phyloP scores from a whole-genome alignment of 2,888 invertebrate genomes.

The Acrocyrtus sp. region DNA sequence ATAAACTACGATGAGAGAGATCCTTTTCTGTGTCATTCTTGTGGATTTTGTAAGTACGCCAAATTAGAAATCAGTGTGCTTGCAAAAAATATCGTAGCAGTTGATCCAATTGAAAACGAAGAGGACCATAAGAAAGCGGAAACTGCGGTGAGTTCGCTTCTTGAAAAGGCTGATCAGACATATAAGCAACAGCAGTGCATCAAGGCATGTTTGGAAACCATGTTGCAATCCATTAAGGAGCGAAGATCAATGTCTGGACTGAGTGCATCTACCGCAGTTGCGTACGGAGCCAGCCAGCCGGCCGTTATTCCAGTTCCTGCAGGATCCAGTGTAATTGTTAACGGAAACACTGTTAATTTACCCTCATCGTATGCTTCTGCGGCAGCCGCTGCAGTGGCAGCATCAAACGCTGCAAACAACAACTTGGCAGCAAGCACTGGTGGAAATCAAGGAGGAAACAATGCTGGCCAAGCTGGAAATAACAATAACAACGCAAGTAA shows the following conservation, averaged over 20 bases:
- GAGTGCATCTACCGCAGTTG: slow-evolving; percentile 23
- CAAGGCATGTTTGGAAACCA: slow-evolving; percentile 82
- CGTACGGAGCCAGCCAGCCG: slow-evolving; percentile 29
- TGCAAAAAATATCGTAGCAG: slow-evolving; percentile 73
- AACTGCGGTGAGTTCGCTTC: slow-evolving; percentile 85
- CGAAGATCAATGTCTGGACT: slow-evolving; percentile 62
- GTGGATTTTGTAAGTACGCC: slow-evolving; percentile 99
- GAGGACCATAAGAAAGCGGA: slow-evolving; percentile 97
- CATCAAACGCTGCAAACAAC: slow-evolving; percentile 59
- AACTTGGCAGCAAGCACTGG: slow-evolving; percentile 40
- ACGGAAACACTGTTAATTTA: slow-evolving; percentile 33
- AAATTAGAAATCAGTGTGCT: slow-evolving; percentile 90
- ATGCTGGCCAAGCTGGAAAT: slow-evolving; percentile 9
- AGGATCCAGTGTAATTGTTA: slow-evolving; percentile 30
- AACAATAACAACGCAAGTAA: slow-evolving; percentile 17
- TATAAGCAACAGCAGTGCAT: slow-evolving; percentile 91
- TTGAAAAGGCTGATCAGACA: slow-evolving; percentile 94
- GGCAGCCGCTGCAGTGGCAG: slow-evolving; percentile 57
- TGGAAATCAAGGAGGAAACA: slow-evolving; percentile 18
- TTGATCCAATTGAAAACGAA: slow-evolving; percentile 96
- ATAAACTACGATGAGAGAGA: slow-evolving; percentile 99
- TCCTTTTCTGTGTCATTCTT: slow-evolving; percentile 98
- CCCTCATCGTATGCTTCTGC: slow-evolving; percentile 58
- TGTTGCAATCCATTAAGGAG: slow-evolving; percentile 63
- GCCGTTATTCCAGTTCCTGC: slow-evolving; percentile 21